phyloP scores from a whole-genome alignment of 2,888 invertebrate genomes.

The Phaonia tiefii region DNA sequence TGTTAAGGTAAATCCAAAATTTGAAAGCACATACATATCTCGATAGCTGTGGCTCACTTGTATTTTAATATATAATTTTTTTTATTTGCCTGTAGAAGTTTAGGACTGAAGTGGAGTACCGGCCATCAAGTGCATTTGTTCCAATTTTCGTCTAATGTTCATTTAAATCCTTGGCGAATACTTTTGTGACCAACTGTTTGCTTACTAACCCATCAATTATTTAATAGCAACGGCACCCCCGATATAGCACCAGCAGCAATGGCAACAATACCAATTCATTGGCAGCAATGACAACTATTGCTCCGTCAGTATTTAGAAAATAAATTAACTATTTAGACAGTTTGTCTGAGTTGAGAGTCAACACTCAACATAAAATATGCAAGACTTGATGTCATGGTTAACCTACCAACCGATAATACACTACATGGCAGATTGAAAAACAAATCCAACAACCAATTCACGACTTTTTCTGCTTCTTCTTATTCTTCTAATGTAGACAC shows the following conservation, averaged over 20 bases:
- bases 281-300: constrained; percentile 5
- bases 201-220: too few relatives aligned
- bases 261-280: background rate
- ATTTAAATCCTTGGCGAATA: background rate
- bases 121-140: too few relatives aligned
- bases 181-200: background rate
- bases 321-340: constrained; percentile 56
- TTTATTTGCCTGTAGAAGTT: too few relatives aligned
- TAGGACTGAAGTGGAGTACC: too few relatives aligned
- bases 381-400: constrained; percentile 58
- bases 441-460: constrained; percentile 42
- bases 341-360: constrained; percentile 40
- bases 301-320: constrained; percentile 17
- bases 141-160: too few relatives aligned
- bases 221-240: too few relatives aligned
- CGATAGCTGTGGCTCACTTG: too few relatives aligned
- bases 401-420: constrained; percentile 6
- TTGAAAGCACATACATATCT: too few relatives aligned
- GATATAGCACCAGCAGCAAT: constrained; percentile 8
- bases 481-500: background rate
- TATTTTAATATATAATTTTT: too few relatives aligned
- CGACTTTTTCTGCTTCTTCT: constrained; percentile 34
- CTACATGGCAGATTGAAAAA: too few relatives aligned
- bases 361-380: constrained; percentile 35
- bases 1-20: too few relatives aligned